These are phyloP conservation scores for Caenorhabditis sp. DNA, from an alignment of 2,888 invertebrate species.

Conservation along the genomic window DNA sequence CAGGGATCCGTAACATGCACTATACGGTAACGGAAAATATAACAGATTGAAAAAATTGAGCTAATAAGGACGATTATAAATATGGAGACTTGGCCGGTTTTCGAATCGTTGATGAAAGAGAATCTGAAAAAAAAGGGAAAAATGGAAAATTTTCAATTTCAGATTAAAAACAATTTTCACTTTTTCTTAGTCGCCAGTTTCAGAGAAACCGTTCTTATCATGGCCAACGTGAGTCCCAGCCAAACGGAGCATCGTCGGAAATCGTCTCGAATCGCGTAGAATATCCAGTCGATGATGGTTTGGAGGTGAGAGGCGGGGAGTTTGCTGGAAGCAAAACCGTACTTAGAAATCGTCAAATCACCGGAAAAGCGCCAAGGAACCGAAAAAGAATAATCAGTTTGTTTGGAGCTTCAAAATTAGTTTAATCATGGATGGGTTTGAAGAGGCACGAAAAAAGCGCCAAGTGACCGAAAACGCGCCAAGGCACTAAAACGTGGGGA, in stretches of 20 bases:
- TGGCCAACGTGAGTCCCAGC: constrained; percentile 5
- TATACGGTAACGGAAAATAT: constrained; percentile 22
- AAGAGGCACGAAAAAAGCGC: too few species aligned
- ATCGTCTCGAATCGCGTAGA: constrained; percentile 9
- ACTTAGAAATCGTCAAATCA: background rate
- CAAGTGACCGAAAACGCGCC: too few species aligned
- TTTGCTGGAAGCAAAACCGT: background rate
- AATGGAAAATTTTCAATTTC: too few species aligned
- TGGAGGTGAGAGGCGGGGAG: background rate
- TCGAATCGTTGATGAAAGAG: background rate
- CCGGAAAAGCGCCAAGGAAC: too few species aligned
- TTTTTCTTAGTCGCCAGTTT: constrained; percentile 4
- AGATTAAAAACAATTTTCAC: background rate
- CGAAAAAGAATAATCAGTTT: too few species aligned
- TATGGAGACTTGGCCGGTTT: background rate
- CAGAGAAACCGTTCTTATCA: constrained; percentile 11
- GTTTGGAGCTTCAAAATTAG: background rate
- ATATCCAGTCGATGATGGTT: constrained; percentile 8
- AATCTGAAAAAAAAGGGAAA: background rate
- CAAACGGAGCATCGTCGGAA: constrained; percentile 22
- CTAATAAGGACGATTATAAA: background rate
- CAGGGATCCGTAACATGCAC: background rate
- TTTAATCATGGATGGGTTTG: background rate
- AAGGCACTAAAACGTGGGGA: background rate
- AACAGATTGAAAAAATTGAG: constrained; percentile 15